phyloP scores from a whole-genome alignment of 2,888 invertebrate genomes.

The Neuroscelio doddi region DNA sequence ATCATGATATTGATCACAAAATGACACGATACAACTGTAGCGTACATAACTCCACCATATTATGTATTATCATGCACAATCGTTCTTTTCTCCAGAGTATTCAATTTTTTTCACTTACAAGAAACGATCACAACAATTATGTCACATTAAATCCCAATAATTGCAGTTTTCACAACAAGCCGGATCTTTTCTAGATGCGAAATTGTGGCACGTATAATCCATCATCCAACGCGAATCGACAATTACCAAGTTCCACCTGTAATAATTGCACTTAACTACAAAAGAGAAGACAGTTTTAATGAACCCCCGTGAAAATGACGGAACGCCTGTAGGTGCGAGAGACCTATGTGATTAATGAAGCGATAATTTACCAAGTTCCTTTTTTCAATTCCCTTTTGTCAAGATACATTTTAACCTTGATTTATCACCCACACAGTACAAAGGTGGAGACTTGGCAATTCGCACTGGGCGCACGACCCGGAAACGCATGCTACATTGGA shows the following conservation, averaged over 20 bases:
- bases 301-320: neutral
- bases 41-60: too few relatives aligned
- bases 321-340: neutral
- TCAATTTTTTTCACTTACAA: too few relatives aligned
- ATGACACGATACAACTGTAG: too few relatives aligned
- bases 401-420: constrained; percentile 8
- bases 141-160: neutral
- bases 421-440: constrained; percentile 4
- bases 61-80: too few relatives aligned
- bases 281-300: neutral
- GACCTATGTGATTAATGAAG: constrained; percentile 2
- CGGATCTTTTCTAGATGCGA: too few relatives aligned
- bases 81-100: too few relatives aligned
- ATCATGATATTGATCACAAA: too few relatives aligned
- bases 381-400: constrained; percentile 6
- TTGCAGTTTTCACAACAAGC: neutral
- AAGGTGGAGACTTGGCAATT: neutral
- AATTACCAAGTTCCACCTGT: neutral
- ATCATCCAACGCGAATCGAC: constrained; percentile 2
- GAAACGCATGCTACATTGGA: constrained; percentile 1
- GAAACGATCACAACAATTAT: too few relatives aligned
- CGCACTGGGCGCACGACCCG: constrained; percentile 5
- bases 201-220: neutral
- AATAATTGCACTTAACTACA: neutral
- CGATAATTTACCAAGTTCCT: constrained; percentile 1